Conservation (phyloP, 2,888 invertebrate species). For the Dicyrtoma fusca region DNA sequence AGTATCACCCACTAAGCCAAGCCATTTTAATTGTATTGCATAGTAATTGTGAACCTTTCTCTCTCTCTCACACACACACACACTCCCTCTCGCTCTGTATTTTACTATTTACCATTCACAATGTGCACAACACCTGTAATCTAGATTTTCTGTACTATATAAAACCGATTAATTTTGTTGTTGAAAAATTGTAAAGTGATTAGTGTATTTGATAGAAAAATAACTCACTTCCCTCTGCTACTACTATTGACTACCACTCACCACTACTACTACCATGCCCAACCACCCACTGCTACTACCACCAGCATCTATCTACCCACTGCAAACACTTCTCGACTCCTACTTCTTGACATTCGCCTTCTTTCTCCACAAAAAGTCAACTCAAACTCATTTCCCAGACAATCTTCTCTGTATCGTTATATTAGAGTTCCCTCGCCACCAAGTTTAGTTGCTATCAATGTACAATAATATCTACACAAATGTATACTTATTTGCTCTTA, state of each 20-base stretch:
- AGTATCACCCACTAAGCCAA: too few relatives aligned
- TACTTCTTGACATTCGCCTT: too few relatives aligned
- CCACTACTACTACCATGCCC: slow-evolving; percentile 3
- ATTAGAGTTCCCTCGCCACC: too few relatives aligned
- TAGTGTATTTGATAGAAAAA: background rate
- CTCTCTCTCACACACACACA: slow-evolving; percentile 1
- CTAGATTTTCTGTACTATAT: background rate
- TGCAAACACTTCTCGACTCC: background rate
- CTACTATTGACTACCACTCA: background rate
- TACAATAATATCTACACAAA: too few relatives aligned
- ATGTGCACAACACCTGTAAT: background rate
- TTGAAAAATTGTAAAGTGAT: slow-evolving; percentile 8
- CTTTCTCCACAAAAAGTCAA: too few relatives aligned
- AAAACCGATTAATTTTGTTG: slow-evolving; percentile 1
- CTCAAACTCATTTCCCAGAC: too few relatives aligned
- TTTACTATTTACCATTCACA: slow-evolving; percentile 10
- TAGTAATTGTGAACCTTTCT: slow-evolving; percentile 6
- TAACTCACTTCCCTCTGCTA: background rate
- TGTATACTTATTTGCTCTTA: too few relatives aligned
- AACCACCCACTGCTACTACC: background rate
- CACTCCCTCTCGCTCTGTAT: slow-evolving; percentile 3
- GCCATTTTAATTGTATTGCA: slow-evolving; percentile 12
- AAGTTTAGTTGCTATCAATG: too few relatives aligned
- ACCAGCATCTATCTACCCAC: background rate
- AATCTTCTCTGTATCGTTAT: too few relatives aligned